Evolutionary conservation across 2,888 invertebrate species (phyloP).

Genomic region (Machimus rusticus): DNA sequence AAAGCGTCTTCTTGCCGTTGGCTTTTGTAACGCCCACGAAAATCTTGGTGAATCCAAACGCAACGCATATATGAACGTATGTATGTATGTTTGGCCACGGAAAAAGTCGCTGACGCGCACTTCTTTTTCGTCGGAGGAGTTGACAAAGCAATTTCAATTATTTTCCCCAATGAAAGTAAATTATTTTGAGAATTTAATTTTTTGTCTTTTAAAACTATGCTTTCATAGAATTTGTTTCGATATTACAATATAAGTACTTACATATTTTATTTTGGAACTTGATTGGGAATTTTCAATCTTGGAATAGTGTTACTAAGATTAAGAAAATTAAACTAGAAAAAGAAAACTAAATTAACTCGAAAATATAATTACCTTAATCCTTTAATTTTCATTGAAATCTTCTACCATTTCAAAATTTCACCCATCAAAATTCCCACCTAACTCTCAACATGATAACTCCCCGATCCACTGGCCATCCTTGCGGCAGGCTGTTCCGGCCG

Average conservation of each 20-base stretch:
- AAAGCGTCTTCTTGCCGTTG: neutral
- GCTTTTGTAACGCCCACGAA: slow-evolving; percentile 31
- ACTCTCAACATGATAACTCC: neutral
- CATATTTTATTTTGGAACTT: no score
- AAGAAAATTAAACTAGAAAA: no score
- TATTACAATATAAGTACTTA: no score
- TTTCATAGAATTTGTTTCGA: neutral
- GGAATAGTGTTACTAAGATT: no score
- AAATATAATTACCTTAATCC: neutral
- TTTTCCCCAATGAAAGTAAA: neutral
- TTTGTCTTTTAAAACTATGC: neutral
- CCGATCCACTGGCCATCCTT: neutral
- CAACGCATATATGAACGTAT: neutral
- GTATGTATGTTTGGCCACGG: no score
- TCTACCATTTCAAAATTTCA: neutral
- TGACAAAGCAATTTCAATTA: slow-evolving; percentile 26
- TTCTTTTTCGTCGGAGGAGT: neutral
- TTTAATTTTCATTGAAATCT: neutral
- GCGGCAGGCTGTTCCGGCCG: neutral
- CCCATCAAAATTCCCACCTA: neutral
- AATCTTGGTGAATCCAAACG: neutral
- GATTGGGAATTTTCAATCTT: no score
- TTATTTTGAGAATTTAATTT: neutral
- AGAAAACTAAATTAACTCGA: no score
- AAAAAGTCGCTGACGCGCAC: neutral